Evolutionary conservation across 2,888 invertebrate genomes (phyloP).

Genomic region (Clunio marinus): DNA sequence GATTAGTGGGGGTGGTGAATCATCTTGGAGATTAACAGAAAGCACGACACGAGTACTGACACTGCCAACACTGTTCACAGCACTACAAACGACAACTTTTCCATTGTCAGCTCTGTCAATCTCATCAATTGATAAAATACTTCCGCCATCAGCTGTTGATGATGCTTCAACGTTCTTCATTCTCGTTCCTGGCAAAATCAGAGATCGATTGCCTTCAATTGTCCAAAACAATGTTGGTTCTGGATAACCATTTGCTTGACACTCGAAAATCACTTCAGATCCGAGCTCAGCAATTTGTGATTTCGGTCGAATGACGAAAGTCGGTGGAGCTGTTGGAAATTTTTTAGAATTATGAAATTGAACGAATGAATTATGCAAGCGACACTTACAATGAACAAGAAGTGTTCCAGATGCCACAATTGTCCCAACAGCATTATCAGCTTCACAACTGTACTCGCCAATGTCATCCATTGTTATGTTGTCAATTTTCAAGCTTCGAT

Average conservation of each 20-base stretch:
- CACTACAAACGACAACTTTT: slow-evolving; percentile 74
- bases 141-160: slow-evolving; percentile 58
- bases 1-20: slow-evolving; percentile 85
- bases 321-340: slow-evolving; percentile 62
- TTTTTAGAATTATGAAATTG: slow-evolving; percentile 38
- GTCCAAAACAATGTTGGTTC: slow-evolving; percentile 86
- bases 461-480: slow-evolving; percentile 70
- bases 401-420: slow-evolving; percentile 68
- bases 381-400: slow-evolving; percentile 71
- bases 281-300: slow-evolving; percentile 66
- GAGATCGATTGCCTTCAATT: slow-evolving; percentile 75
- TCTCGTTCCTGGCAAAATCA: slow-evolving; percentile 73
- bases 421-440: slow-evolving; percentile 74
- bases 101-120: slow-evolving; percentile 66
- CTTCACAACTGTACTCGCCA: slow-evolving; percentile 78
- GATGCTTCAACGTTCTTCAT: slow-evolving; percentile 69
- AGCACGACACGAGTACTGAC: slow-evolving; percentile 72
- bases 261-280: slow-evolving; percentile 69
- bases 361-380: background rate
- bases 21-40: slow-evolving; percentile 71
- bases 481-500: slow-evolving; percentile 68
- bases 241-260: slow-evolving; percentile 76
- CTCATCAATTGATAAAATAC: slow-evolving; percentile 59
- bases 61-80: slow-evolving; percentile 80
- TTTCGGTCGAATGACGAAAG: slow-evolving; percentile 61